Evolutionary conservation across 2,888 invertebrate genomes (phyloP).

Genomic region (Chrysolina haemoptera): DNA sequence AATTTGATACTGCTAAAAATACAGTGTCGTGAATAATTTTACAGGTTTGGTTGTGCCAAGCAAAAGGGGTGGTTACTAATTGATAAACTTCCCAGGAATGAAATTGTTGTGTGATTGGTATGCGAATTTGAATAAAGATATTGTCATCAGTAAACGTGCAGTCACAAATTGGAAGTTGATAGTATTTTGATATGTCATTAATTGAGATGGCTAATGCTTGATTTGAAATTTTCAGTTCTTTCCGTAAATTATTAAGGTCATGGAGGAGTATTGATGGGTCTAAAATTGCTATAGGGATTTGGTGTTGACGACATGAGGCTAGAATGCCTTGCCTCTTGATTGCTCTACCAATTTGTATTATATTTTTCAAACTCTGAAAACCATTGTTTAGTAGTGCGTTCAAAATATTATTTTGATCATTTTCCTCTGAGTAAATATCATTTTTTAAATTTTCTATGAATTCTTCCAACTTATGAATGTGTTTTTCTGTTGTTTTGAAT

Average conservation of each 20-base stretch:
- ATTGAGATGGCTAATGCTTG: constrained; percentile 41
- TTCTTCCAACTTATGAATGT: too few species aligned
- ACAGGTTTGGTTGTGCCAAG: constrained; percentile 48
- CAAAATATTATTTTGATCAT: background rate
- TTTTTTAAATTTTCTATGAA: too few species aligned
- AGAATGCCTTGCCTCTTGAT: constrained; percentile 3
- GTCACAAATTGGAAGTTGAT: constrained; percentile 46
- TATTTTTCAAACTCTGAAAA: constrained; percentile 3
- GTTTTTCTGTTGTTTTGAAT: background rate
- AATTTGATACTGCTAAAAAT: constrained; percentile 27
- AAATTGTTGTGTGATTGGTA: constrained; percentile 35
- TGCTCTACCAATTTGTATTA: constrained; percentile 5
- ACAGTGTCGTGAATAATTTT: constrained; percentile 37
- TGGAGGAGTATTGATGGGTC: background rate
- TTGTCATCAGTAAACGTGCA: constrained; percentile 37
- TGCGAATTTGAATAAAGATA: constrained; percentile 35
- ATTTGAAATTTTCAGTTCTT: constrained; percentile 9
- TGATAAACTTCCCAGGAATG: constrained; percentile 42
- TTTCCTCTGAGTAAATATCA: constrained; percentile 25
- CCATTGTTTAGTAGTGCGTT: background rate
- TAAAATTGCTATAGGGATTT: constrained; percentile 14
- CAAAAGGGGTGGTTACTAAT: constrained; percentile 47
- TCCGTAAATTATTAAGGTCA: background rate
- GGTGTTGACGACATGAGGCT: constrained; percentile 15
- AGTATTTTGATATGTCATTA: constrained; percentile 35